phyloP scores from a whole-genome alignment of 30 jellyfish, hydroid and myxozoan genomes.

The Rhopilema esculentum region DNA sequence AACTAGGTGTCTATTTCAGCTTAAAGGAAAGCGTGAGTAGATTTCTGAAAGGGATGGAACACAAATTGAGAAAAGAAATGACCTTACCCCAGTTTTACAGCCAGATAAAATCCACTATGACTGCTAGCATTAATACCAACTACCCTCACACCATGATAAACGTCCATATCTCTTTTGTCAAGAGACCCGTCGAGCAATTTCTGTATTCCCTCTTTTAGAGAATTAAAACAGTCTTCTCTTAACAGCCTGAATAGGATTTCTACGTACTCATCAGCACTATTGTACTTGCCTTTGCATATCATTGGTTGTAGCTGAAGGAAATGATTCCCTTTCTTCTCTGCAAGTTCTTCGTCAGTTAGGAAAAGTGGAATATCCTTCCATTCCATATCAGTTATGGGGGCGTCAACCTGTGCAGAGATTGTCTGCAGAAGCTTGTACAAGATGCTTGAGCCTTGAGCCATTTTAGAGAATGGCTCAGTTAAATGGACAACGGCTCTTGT shows the following conservation, averaged over 20 bases:
- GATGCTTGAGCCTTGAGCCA: not conserved
- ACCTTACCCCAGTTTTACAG: slow-evolving; percentile 36
- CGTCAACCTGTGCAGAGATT: not conserved
- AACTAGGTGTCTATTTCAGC: no score
- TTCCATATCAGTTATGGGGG: slow-evolving; percentile 1
- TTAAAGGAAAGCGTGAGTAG: no score
- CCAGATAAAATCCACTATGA: slow-evolving; percentile 22
- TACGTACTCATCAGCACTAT: slow-evolving; percentile 56
- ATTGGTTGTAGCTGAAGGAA: slow-evolving; percentile 37
- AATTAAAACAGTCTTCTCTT: slow-evolving; percentile 64
- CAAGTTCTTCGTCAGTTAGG: not conserved
- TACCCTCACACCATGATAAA: slow-evolving; percentile 33
- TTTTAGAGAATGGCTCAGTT: slow-evolving; percentile 3
- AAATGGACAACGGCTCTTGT: slow-evolving; percentile 25
- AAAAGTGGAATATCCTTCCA: slow-evolving; percentile 43
- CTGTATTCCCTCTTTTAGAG: slow-evolving; percentile 28
- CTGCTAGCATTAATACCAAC: slow-evolving; percentile 43
- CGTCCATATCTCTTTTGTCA: slow-evolving; percentile 74
- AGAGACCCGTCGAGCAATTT: slow-evolving; percentile 17
- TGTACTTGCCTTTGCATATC: slow-evolving; percentile 31
- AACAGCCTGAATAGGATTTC: slow-evolving; percentile 58
- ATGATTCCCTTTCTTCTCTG: not conserved
- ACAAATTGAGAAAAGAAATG: not conserved
- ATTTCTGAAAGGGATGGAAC: no score
- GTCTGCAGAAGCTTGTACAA: slow-evolving; percentile 14